Conservation (phyloP, 2,113 vertebrate species). For the Anarhynchus alexandrinus region DNA sequence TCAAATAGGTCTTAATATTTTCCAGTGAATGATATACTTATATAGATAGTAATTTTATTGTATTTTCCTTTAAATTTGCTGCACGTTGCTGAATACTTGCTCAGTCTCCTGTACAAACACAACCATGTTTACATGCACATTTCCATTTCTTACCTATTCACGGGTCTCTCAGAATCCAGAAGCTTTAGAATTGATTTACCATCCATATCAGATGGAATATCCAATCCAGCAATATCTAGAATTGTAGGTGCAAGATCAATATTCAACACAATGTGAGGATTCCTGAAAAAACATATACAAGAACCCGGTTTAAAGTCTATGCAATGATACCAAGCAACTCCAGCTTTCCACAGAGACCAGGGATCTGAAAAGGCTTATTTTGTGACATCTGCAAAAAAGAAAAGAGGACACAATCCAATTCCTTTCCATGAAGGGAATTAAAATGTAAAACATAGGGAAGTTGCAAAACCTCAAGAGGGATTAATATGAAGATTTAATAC, state of each 20-base stretch:
- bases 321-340: background rate
- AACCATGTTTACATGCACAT: background rate
- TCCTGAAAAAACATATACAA: slow-evolving; percentile 70
- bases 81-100: background rate
- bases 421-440: background rate
- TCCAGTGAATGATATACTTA: background rate
- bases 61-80: background rate
- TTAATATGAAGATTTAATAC: background rate
- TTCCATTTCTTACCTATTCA: slow-evolving; percentile 84
- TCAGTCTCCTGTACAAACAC: background rate
- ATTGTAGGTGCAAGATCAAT: slow-evolving; percentile 94
- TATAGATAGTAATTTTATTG: background rate
- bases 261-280: slow-evolving; percentile 92
- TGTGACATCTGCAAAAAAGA: background rate
- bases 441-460: background rate
- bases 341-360: background rate
- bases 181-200: slow-evolving; percentile 97
- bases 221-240: slow-evolving; percentile 93
- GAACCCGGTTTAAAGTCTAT: background rate
- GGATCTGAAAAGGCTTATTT: background rate
- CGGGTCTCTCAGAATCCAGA: slow-evolving; percentile 85
- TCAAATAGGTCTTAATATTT: background rate
- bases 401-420: background rate
- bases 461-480: background rate
- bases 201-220: slow-evolving; percentile 94